Base-by-base conservation (phyloP, 1,140 invertebrate genomes). In the Neuroterus valhalla region DNA sequence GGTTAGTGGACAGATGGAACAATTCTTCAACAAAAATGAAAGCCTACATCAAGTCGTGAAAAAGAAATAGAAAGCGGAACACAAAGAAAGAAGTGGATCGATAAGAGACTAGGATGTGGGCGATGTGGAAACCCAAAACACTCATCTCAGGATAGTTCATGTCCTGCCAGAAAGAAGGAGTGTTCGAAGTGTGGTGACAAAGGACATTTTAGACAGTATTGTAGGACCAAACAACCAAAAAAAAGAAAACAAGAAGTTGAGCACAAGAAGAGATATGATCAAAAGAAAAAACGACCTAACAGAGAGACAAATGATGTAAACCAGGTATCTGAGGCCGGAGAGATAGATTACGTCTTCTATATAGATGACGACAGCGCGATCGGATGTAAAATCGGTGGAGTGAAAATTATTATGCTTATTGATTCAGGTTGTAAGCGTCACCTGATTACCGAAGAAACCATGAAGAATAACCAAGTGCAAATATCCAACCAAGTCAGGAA, bases 401-500 rank as follows among this genome's bases (percentile, higher is more conserved):
- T n/a, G n/a, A n/a, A n/a, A n/a, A n/a, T n/a, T n/a, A 52, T 74
- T 42, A 55, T 79, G 19, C 85, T 87, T 69, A 76, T 78, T 6
- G 81, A 79, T 42, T 71, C 88, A 23, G 76, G 79, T 44, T 82
- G 84, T 21, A 52, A 52, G n/a, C 23, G 48, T 5, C 19, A 52
- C 23, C 6, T 52, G 2, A 52, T 52, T 17, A 19, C 4, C 5
- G 48, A 52, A 10, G 23, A 21, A 21, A n/a, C n/a, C n/a, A n/a
- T n/a, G n/a, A n/a, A n/a, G n/a, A n/a, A n/a, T n/a, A n/a, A n/a
- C n/a, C n/a, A n/a, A n/a, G n/a, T n/a, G n/a, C n/a, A n/a, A n/a
- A n/a, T n/a, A n/a, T n/a, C n/a, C n/a, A n/a, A n/a, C n/a, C n/a
- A n/a, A n/a, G n/a, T n/a, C n/a, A n/a, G n/a, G n/a, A n/a, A n/a